A percentile compares a stretch with the other conserved stretches of the same genome.
phyloP scores from a whole-genome alignment of 2,888 invertebrate genomes.

The Pelosia muscerda region DNA sequence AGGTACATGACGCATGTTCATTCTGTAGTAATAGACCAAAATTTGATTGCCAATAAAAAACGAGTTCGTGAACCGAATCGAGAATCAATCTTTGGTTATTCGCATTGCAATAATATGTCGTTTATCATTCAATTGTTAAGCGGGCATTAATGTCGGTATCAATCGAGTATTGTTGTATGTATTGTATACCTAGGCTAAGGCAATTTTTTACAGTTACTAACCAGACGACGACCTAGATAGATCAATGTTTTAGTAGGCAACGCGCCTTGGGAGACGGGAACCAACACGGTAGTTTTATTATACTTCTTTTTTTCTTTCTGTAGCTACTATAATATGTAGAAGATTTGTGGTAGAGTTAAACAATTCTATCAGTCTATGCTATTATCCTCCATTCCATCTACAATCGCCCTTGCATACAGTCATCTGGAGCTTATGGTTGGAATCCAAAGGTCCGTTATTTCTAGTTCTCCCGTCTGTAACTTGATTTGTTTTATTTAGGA shows the following conservation, averaged over 20 bases:
- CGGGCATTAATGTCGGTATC: conserved; percentile 70
- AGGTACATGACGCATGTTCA: conserved; percentile 37
- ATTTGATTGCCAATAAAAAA: conserved; percentile 66
- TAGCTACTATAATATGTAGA: not conserved
- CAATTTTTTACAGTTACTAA: conserved; percentile 54
- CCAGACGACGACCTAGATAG: conserved; percentile 38
- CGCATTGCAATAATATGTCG: conserved; percentile 68
- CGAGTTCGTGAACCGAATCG: conserved; percentile 64
- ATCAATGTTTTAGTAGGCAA: not conserved
- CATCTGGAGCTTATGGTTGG: not conserved
- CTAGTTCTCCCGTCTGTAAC: too few species aligned
- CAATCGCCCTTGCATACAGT: not conserved
- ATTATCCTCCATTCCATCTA: not conserved
- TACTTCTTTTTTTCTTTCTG: too few species aligned
- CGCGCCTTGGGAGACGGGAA: not conserved
- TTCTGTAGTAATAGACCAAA: conserved; percentile 46
- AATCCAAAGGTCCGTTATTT: too few species aligned
- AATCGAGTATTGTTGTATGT: conserved; percentile 66
- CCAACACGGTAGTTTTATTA: not conserved
- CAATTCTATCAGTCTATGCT: not conserved
- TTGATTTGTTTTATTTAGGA: too few species aligned
- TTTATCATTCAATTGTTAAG: conserved; percentile 79
- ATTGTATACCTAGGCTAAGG: conserved; percentile 42
- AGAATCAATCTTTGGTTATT: conserved; percentile 61
- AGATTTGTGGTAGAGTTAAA: not conserved